Base-by-base conservation (phyloP, 2,113 vertebrate genomes). In the Pterocles orientalis region DNA sequence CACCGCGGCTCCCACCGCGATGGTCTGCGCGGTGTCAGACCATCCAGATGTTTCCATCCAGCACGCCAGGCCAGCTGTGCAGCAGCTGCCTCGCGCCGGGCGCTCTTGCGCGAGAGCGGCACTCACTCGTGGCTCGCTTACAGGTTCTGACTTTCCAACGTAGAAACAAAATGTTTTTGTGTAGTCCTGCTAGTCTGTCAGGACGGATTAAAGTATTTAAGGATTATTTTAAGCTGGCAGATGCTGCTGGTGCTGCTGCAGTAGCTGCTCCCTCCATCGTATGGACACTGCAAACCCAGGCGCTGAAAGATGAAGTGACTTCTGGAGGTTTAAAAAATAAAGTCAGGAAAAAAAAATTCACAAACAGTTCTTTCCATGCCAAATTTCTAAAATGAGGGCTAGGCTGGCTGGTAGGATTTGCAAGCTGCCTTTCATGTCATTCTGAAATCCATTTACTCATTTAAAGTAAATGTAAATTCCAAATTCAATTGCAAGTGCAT, bases 21-120 rank as follows among this genome's bases (percentile, higher is more conserved):
- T 77, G 72, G 88, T 41, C 72, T 71, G 21, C 39, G 57, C 39
- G 24, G 18, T 25, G 34, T 58, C 92, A 69, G 94, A 88, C 82
- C 95, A 93, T 47, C 95, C 97, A 97, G 97, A 97, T 97, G 97
- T 97, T 97, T 91, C 92, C 94, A 93, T 7, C 51, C 92, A 90
- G 86, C 19, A 24, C 57, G 95, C 87, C 96, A 95, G 88, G 62
- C 95, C 97, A 98, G 97, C 97, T 98, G 97, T 48, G 64, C 76
- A 92, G 41, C 97, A 98, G 93, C 96, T 98, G 97, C 92, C 84
- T 91, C 60, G 4, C 50, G 92, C 53, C 60, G 18, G 91, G 89
- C 95, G 95, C 88, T 91, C 78, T 70, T 54, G 66, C 23, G 84
- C 11, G 39, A 70, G 79, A 73, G 79, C 57, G 26, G 70, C 3